Conservation (phyloP, 2,797 vertebrate species). For the Calcarius lapponicus region DNA sequence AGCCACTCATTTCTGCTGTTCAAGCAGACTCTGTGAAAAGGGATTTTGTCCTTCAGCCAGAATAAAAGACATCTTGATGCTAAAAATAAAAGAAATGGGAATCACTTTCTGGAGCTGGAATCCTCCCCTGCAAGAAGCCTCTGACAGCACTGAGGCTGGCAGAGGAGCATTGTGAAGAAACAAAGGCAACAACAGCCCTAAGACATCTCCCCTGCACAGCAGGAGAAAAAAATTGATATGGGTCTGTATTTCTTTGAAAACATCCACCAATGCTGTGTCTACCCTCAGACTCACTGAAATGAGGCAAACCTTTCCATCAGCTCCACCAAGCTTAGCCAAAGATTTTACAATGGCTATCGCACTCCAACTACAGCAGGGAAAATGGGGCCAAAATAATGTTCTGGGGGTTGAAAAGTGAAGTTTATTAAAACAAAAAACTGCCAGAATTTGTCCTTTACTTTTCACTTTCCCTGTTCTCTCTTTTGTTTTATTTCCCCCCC, state of each 20-base stretch:
- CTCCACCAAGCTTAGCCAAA: not conserved
- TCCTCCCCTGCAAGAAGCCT: constrained; percentile 51
- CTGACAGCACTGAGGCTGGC: constrained; percentile 32
- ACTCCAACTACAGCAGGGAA: not conserved
- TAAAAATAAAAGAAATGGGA: constrained; percentile 69
- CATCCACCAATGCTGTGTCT: not conserved
- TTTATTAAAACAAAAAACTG: not conserved
- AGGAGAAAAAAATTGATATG: constrained; percentile 20
- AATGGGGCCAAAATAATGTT: not conserved
- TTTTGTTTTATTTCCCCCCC: rapidly evolving
- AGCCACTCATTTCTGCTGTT: constrained; percentile 64
- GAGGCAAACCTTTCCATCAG: not conserved
- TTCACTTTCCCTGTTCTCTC: not conserved
- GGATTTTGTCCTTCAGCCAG: constrained; percentile 68
- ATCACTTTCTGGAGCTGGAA: constrained; percentile 60
- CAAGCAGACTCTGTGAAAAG: constrained; percentile 55
- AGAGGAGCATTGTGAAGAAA: not conserved
- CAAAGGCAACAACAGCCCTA: constrained; percentile 42
- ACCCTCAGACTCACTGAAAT: not conserved
- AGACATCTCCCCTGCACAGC: constrained; percentile 29
- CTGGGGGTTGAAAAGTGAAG: not conserved
- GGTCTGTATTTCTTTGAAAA: constrained; percentile 27
- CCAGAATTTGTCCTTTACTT: not conserved
- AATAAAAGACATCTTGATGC: constrained; percentile 67
- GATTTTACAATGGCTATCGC: not conserved